Conservation (phyloP, 1,140 invertebrate genomes). For the Bilobella aurantiaca region DNA sequence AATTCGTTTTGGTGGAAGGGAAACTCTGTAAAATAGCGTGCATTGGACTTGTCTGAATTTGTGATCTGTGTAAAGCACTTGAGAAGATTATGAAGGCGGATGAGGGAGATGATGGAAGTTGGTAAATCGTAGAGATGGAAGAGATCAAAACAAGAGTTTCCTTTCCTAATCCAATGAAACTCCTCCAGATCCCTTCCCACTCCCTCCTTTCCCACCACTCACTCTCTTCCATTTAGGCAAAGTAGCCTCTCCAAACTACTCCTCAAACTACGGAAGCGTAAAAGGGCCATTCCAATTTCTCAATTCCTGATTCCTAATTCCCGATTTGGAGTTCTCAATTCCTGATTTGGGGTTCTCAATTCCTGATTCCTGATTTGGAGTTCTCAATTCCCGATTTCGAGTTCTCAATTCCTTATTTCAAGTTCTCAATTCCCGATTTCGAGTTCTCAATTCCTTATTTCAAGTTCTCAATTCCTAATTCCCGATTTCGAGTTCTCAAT, state of each 20-base stretch:
- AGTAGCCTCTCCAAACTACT: too few relatives aligned
- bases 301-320: too few relatives aligned
- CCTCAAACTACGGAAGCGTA: background rate
- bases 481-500: too few relatives aligned
- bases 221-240: background rate
- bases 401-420: too few relatives aligned
- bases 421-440: too few relatives aligned
- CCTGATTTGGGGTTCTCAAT: too few relatives aligned
- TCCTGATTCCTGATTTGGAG: too few relatives aligned
- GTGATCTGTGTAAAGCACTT: conserved; percentile 1
- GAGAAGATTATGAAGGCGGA: background rate
- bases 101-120: conserved; percentile 5
- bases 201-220: background rate
- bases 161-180: background rate
- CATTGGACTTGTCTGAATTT: background rate
- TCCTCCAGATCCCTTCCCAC: background rate
- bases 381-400: too few relatives aligned
- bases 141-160: background rate
- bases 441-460: too few relatives aligned
- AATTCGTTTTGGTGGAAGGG: too few relatives aligned
- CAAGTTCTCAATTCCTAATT: too few relatives aligned
- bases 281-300: conserved; percentile 16
- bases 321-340: too few relatives aligned
- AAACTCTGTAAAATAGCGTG: background rate
- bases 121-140: background rate